Base-by-base conservation (phyloP, 2,888 invertebrate genomes). In the Priocnemis perturbator region DNA sequence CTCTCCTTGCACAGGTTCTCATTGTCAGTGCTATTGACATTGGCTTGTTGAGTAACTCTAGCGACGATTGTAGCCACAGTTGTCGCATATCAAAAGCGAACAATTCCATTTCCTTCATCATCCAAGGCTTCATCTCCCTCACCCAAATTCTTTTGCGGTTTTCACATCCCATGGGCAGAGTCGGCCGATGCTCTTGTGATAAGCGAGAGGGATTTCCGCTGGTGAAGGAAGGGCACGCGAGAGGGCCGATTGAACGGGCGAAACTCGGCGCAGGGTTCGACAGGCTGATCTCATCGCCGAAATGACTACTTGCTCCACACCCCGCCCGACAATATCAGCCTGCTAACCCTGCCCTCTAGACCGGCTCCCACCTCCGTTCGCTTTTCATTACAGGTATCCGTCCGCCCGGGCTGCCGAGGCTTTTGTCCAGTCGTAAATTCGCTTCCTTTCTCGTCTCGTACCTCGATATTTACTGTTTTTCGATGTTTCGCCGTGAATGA, bases 201-300 rank as follows among this genome's bases (percentile, higher is more conserved):
- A 59, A 17, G 44, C 26, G 61, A 55, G 56, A 62, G 64, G 64
- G 63, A 63, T 63, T 71, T 60, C 64, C 68, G 19, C 23, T 45
- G 11, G 30, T 17, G n/a, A 56, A 14, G 52, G 63, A 60, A 30
- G 58, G 53, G 62, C 59, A 61, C 62, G 26, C 70, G 64, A 67
- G 67, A 58, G 55, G 5, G 26, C 57, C 75, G 70, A 70, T 71
- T 71, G 75, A 68, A 68, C 64, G 73, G 66, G 78, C 71, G 69
- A 82, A 84, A 84, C 78, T 82, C 77, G 85, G 86, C 79, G 86
- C 88, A 84, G 88, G 86, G 88, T 88, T 88, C 87, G 88, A 89
- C 88, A 88, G 88, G 89, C 89, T 89, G 89, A 89, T 89, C 88
- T 88, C 88, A 89, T 89, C 89, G 89, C 89, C 89, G 89, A 89